A percentile compares a stretch with the other conserved stretches of the same genome.
phyloP scores from a whole-genome alignment of 2,113 vertebrate genomes.

The Takifugu bimaculatus region DNA sequence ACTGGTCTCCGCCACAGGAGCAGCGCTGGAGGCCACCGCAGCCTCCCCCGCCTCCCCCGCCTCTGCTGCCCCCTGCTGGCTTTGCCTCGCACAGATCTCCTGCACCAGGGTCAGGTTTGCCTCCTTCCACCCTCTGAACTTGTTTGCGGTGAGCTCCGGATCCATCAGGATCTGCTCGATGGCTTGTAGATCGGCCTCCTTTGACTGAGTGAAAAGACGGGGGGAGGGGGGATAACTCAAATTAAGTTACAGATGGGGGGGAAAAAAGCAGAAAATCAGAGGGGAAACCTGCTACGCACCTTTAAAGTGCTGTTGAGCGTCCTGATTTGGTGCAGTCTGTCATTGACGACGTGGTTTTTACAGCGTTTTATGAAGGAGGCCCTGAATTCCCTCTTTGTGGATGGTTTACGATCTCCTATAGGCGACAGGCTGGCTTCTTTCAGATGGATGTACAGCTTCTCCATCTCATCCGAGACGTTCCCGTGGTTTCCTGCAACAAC shows the following conservation, averaged over 20 bases:
- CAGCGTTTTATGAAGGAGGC: slow-evolving; percentile 92
- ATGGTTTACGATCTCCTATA: slow-evolving; percentile 87
- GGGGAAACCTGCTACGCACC: slow-evolving; percentile 66
- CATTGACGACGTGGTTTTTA: slow-evolving; percentile 89
- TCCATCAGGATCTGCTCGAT: slow-evolving; percentile 87
- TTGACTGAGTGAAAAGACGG: slow-evolving; percentile 76
- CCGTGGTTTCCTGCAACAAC: slow-evolving; percentile 34
- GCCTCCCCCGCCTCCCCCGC: slow-evolving; percentile 37
- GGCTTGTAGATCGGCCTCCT: slow-evolving; percentile 87
- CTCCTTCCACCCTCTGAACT: slow-evolving; percentile 89
- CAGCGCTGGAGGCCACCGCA: slow-evolving; percentile 24
- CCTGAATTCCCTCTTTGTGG: slow-evolving; percentile 89
- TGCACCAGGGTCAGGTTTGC: slow-evolving; percentile 83
- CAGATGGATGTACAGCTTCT: slow-evolving; percentile 88
- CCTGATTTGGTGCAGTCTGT: slow-evolving; percentile 89
- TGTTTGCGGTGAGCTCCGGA: slow-evolving; percentile 79
- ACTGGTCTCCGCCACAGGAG: slow-evolving; percentile 66
- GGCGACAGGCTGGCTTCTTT: slow-evolving; percentile 93
- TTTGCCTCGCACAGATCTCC: slow-evolving; percentile 77
- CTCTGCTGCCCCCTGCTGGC: slow-evolving; percentile 51
- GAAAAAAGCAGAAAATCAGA: background rate
- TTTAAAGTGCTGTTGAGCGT: slow-evolving; percentile 94
- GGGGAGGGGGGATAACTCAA: background rate
- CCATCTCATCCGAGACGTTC: slow-evolving; percentile 86
- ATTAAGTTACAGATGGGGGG: background rate